These are phyloP conservation scores for Pantala flavescens DNA, from an alignment of 1,140 invertebrate genomes.

Conservation along the genomic window DNA sequence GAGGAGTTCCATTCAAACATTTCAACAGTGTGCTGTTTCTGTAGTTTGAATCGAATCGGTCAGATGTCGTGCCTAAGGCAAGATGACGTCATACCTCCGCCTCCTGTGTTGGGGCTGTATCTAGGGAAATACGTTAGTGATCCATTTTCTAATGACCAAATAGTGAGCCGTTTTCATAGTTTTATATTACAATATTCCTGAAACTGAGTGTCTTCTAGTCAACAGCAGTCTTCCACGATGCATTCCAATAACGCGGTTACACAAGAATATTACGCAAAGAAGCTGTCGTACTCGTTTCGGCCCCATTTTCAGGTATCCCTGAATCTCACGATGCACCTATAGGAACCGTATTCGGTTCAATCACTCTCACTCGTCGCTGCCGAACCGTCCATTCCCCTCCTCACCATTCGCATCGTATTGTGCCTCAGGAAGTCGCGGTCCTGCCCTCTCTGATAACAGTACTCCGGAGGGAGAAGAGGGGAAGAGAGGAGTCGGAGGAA, in stretches of 20 bases:
- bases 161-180: background rate
- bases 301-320: background rate
- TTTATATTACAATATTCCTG: background rate
- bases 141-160: background rate
- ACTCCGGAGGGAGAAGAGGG: background rate
- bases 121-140: background rate
- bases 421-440: background rate
- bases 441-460: background rate
- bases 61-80: background rate
- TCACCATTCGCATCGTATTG: background rate
- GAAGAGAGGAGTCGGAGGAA: background rate
- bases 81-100: slow-evolving; percentile 3
- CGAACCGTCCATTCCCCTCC: background rate
- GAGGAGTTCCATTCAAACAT: background rate
- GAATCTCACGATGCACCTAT: background rate
- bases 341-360: slow-evolving; percentile 6
- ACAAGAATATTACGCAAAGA: background rate
- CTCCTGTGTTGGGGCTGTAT: background rate
- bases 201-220: background rate
- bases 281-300: background rate
- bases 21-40: background rate
- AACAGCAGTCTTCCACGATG: background rate
- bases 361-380: background rate
- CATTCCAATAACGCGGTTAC: background rate
- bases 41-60: background rate